Base-by-base conservation (phyloP, 2,113 vertebrate genomes). In the Phylloscopus whistleri region DNA sequence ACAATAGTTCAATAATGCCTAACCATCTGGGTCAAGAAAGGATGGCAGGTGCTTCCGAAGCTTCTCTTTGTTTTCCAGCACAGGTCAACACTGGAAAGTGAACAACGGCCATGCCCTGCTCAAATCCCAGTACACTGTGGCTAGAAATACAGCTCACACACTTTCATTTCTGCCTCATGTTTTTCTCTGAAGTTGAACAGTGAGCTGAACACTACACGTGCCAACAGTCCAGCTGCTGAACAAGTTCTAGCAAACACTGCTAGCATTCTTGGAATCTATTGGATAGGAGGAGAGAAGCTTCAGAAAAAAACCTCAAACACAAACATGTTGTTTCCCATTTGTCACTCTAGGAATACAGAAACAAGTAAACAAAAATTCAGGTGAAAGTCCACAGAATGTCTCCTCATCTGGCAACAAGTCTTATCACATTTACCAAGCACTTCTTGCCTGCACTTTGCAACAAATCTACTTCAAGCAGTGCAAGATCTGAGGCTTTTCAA, bases 291-390 rank as follows among this genome's bases (percentile, higher is more conserved):
- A 93, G 64, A 87, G 35, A 87, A 53, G 48, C 79, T 93, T 62
- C 56, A 0, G 73, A 59, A 95, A 92, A 96, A 63, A 87, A 51
- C 10, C 76, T 92, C 63, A 33, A 92, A 93, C 33, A 77, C 89
- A 94, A 96, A 95, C 86, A 92, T 81, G 69, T 67, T 94, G 43
- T 93, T 95, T 96, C n/a, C 80, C 69, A 62, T 76, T 87, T 92
- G 72, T 70, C 24, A 31, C 94, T 89, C 80, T 13, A 93, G 55
- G 80, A 97, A 97, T 75, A 92, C 68, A 94, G 86, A 89, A 90
- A 70, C 90, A 94, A 84, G 94, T 89, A 94, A 96, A 95, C 68
- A 96, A 85, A 81, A 43, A 86, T 59, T 83, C 75, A 46, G 94
- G 94, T 94, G 35, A 96, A 96, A 95, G 96, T 96, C 89, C 89